A percentile compares a stretch with the other conserved stretches of the same genome.
Conservation (phyloP, 2,888 invertebrate genomes). For the Heteromurus nitidus region DNA sequence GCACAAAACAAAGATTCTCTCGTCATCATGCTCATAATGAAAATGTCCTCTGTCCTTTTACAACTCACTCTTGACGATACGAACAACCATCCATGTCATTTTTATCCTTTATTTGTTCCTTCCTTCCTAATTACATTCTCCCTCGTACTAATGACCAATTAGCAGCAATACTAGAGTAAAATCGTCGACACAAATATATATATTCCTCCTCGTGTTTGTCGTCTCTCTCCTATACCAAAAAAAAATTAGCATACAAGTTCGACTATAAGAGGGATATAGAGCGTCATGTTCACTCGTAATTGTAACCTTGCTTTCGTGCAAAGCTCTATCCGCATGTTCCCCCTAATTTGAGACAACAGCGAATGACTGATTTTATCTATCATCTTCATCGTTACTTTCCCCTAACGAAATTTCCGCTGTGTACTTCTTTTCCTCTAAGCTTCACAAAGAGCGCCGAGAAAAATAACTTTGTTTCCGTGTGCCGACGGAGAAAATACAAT, state of each 20-base stretch:
- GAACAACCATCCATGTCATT: conserved; percentile 39
- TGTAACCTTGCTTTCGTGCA: no score
- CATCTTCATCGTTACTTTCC: conserved; percentile 12
- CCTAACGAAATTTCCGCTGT: conserved; percentile 13
- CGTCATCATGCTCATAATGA: conserved; percentile 17
- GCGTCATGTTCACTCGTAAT: no score
- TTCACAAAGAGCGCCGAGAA: conserved; percentile 10
- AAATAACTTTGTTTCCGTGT: no score
- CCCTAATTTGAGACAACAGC: conserved; percentile 8
- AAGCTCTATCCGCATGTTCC: not conserved
- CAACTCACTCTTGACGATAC: no score
- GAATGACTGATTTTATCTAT: conserved; percentile 29
- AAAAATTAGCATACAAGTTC: not conserved
- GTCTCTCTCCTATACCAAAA: not conserved
- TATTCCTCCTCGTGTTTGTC: not conserved
- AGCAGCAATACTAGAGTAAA: conserved; percentile 11
- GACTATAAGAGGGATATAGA: not conserved
- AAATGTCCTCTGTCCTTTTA: not conserved
- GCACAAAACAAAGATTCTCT: not conserved
- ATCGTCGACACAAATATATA: no score
- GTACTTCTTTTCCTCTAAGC: not conserved
- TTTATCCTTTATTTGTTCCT: conserved; percentile 19
- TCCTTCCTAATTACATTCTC: conserved; percentile 53
- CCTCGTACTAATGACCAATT: conserved; percentile 57
- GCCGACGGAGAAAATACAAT: no score